Conservation (phyloP, 2,888 invertebrate species). For the Brachyptera putata region DNA sequence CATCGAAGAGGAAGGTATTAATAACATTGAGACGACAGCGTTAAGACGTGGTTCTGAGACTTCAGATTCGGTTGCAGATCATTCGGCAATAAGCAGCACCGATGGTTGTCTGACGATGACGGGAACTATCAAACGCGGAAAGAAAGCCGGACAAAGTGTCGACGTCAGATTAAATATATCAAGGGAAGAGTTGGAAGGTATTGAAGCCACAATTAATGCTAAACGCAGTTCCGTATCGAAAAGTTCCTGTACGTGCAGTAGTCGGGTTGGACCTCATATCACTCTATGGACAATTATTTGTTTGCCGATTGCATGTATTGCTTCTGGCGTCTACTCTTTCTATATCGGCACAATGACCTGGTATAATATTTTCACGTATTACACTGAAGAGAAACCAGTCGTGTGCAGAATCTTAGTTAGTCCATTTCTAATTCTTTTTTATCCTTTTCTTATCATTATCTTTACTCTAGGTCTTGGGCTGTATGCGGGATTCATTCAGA, state of each 20-base stretch:
- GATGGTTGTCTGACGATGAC: conserved; percentile 65
- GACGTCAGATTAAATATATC: conserved; percentile 69
- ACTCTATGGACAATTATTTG: conserved; percentile 60
- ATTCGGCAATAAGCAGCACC: conserved; percentile 51
- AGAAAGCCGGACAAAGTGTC: conserved; percentile 66
- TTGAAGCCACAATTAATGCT: conserved; percentile 60
- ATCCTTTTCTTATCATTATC: conserved; percentile 64
- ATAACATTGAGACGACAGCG: conserved; percentile 36
- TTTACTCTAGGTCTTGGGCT: conserved; percentile 62
- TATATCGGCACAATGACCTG: conserved; percentile 71
- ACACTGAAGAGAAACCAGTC: conserved; percentile 62
- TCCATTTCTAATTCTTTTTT: conserved; percentile 62
- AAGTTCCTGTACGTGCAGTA: conserved; percentile 52
- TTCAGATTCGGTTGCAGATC: conserved; percentile 51
- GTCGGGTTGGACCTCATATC: conserved; percentile 61
- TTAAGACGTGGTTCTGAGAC: conserved; percentile 46
- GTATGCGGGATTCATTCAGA: conserved; percentile 62
- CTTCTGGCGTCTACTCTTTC: conserved; percentile 64
- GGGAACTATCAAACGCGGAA: conserved; percentile 67
- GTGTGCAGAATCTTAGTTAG: conserved; percentile 59
- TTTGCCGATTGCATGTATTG: conserved; percentile 60
- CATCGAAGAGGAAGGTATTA: conserved; percentile 40
- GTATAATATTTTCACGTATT: conserved; percentile 69
- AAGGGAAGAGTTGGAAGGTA: conserved; percentile 63
- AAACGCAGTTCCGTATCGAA: conserved; percentile 42